These are phyloP conservation scores for Amphiprion clarkii DNA, from an alignment of 2,797 vertebrate genomes.

Conservation along the genomic window DNA sequence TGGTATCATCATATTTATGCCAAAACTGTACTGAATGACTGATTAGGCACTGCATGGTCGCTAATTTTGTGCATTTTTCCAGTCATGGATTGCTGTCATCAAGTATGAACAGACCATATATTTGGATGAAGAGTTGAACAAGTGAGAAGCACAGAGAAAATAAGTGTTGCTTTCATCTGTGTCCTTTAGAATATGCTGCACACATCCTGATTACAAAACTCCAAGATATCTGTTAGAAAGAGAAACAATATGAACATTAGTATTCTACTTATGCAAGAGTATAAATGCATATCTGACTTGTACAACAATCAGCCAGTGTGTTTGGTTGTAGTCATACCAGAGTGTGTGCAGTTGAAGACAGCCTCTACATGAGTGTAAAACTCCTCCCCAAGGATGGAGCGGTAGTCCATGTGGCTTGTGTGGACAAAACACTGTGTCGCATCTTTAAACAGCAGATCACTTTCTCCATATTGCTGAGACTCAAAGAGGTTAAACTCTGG, in stretches of 20 bases:
- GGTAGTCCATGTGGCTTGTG: slow-evolving; percentile 86
- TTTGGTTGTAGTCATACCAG: slow-evolving; percentile 80
- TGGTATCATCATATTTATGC: too few relatives aligned
- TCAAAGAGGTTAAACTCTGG: slow-evolving; percentile 88
- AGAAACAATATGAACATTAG: slow-evolving; percentile 22
- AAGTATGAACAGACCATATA: not conserved
- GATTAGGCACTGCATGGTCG: too few relatives aligned
- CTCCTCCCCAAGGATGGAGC: slow-evolving; percentile 86
- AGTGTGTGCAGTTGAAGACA: slow-evolving; percentile 90
- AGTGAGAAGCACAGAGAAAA: not conserved
- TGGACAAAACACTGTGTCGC: slow-evolving; percentile 86
- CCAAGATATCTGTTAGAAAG: slow-evolving; percentile 85
- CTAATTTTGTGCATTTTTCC: too few relatives aligned
- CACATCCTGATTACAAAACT: slow-evolving; percentile 90
- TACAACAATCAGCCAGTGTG: not conserved
- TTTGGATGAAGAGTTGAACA: slow-evolving; percentile 8
- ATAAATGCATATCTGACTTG: not conserved
- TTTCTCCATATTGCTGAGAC: slow-evolving; percentile 88
- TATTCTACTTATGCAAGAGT: not conserved
- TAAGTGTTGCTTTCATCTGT: slow-evolving; percentile 1
- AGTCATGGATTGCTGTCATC: slow-evolving; percentile 16
- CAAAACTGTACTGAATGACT: too few relatives aligned
- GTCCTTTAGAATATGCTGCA: slow-evolving; percentile 85
- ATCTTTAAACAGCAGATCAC: slow-evolving; percentile 93
- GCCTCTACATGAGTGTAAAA: slow-evolving; percentile 85